These are phyloP conservation scores for Paguma larvata DNA, from an alignment of 2,797 vertebrate species.

Conservation along the genomic window DNA sequence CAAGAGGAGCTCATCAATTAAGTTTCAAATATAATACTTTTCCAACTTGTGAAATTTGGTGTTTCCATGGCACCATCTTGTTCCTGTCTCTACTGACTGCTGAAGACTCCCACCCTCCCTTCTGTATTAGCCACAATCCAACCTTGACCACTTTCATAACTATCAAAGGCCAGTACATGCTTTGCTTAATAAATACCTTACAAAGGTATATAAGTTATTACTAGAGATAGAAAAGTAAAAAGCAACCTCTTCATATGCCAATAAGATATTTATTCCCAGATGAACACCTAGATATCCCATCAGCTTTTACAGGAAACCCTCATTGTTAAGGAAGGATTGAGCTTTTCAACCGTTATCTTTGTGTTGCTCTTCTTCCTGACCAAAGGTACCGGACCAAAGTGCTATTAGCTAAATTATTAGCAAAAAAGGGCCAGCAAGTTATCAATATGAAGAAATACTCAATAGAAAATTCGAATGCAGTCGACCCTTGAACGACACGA, in stretches of 20 bases:
- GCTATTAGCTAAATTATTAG: not conserved
- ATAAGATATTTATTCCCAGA: not conserved
- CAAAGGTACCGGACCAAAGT: not conserved
- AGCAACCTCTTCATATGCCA: not conserved
- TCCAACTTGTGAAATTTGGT: not conserved
- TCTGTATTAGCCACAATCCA: not conserved
- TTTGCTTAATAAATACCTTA: not conserved
- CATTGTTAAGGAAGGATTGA: not conserved
- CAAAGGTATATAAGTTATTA: not conserved
- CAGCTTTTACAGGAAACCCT: not conserved
- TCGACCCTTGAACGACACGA: not conserved
- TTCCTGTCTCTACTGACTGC: not conserved
- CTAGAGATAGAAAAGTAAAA: not conserved
- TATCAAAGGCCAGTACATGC: not conserved
- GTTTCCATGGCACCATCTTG: not conserved
- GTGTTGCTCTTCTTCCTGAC: not conserved
- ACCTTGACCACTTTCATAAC: not conserved
- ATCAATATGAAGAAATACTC: not conserved
- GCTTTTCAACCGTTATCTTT: not conserved
- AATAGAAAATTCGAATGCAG: not conserved
- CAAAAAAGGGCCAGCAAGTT: not conserved
- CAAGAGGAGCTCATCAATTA: not conserved
- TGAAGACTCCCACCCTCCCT: not conserved
- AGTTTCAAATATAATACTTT: not conserved
- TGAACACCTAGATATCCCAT: not conserved